These are phyloP conservation scores for Heliangelus exortis DNA, from an alignment of 2,797 vertebrate genomes.

Conservation along the genomic window DNA sequence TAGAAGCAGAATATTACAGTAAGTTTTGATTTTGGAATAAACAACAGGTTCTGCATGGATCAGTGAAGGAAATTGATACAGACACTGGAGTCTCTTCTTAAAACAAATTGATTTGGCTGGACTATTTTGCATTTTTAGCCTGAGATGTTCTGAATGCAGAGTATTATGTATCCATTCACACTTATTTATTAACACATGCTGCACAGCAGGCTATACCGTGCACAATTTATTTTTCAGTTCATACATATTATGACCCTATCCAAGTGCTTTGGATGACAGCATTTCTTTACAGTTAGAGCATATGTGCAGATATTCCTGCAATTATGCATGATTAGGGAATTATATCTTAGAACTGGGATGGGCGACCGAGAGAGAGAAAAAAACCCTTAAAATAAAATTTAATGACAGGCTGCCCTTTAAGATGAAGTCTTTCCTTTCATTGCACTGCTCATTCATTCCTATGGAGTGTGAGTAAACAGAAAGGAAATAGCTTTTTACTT, in stretches of 20 bases:
- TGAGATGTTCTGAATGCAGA: background rate
- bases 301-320: background rate
- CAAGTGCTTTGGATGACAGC: background rate
- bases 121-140: background rate
- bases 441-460: conserved; percentile 25
- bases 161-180: background rate
- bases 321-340: background rate
- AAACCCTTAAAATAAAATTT: background rate
- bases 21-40: background rate
- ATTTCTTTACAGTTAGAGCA: background rate
- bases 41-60: background rate
- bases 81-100: background rate
- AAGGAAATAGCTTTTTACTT: conserved; percentile 56
- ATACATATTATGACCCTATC: background rate
- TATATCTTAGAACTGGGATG: background rate
- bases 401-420: background rate
- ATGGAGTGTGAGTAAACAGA: conserved; percentile 51
- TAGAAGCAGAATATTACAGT: background rate
- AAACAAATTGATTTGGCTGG: background rate
- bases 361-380: background rate
- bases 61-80: background rate
- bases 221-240: background rate
- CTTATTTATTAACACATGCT: background rate
- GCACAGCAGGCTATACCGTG: background rate
- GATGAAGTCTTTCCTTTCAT: conserved; percentile 4